Conservation (phyloP, 2,888 invertebrate species). For the Sminthurides aquaticus region DNA sequence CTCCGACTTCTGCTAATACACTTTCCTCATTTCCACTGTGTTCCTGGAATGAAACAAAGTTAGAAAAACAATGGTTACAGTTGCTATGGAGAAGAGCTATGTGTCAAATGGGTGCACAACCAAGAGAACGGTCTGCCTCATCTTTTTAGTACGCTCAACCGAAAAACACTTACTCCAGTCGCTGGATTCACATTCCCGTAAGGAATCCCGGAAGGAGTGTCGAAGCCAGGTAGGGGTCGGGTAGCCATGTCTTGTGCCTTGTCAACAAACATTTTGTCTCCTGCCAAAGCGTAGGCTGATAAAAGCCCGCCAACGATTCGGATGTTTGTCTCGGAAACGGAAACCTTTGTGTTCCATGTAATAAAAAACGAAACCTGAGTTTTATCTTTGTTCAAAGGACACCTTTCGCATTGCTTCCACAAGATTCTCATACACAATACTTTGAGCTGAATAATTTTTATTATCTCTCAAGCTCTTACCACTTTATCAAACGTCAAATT, state of each 20-base stretch:
- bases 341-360: conserved; percentile 54
- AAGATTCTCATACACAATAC: no score
- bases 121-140: no score
- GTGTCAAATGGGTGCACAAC: no score
- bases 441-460: no score
- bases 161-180: conserved; percentile 36
- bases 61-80: no score
- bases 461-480: no score
- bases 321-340: conserved; percentile 97
- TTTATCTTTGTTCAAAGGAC: no score
- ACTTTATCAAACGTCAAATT: conserved; percentile 62
- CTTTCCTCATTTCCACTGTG: background rate
- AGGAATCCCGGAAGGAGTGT: conserved; percentile 93
- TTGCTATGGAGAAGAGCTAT: no score
- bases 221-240: conserved; percentile 88
- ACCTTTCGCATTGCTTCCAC: no score
- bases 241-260: conserved; percentile 88
- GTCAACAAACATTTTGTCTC: conserved; percentile 82
- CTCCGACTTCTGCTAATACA: conserved; percentile 94
- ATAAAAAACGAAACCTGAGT: no score
- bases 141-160: no score
- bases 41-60: background rate
- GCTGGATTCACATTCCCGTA: conserved; percentile 64
- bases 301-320: conserved; percentile 84
- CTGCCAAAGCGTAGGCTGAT: conserved; percentile 88